phyloP scores from a whole-genome alignment of 2,888 invertebrate species.

The Cheilosia urbana region DNA sequence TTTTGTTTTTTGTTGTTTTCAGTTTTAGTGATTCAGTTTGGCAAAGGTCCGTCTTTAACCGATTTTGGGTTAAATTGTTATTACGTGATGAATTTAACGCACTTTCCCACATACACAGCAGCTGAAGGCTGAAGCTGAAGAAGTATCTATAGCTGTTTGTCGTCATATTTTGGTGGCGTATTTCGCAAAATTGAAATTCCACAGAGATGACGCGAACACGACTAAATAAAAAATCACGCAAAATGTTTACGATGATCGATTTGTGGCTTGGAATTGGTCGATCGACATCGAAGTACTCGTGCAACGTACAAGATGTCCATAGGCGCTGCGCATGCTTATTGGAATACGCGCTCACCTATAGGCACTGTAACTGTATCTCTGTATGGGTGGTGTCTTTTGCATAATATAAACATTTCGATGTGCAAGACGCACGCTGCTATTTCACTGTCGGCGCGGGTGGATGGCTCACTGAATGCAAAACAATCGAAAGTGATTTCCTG shows the following conservation, averaged over 20 bases:
- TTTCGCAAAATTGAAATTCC: slow-evolving; percentile 72
- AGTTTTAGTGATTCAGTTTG: slow-evolving; percentile 57
- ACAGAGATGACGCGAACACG: slow-evolving; percentile 28
- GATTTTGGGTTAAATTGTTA: slow-evolving; percentile 68
- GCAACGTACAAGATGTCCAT: slow-evolving; percentile 16
- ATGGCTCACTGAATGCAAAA: slow-evolving; percentile 67
- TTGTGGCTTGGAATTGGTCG: too few species aligned
- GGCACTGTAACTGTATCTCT: neutral
- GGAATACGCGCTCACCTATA: slow-evolving; percentile 18
- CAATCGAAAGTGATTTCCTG: slow-evolving; percentile 75
- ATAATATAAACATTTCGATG: slow-evolving; percentile 68
- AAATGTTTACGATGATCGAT: slow-evolving; percentile 36
- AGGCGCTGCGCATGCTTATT: slow-evolving; percentile 66
- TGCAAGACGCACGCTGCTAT: slow-evolving; percentile 49
- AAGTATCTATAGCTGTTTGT: slow-evolving; percentile 42
- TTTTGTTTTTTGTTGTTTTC: too few species aligned
- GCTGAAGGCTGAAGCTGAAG: slow-evolving; percentile 36
- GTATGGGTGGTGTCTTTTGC: slow-evolving; percentile 60
- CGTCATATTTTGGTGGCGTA: slow-evolving; percentile 65
- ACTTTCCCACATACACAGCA: slow-evolving; percentile 61
- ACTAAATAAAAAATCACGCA: neutral
- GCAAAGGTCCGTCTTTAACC: slow-evolving; percentile 69
- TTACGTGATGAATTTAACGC: slow-evolving; percentile 72
- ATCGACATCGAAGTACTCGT: neutral
- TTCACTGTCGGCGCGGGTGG: slow-evolving; percentile 46